These are phyloP conservation scores for Matsumurasca onukii DNA, from an alignment of 1,140 invertebrate species.

Conservation along the genomic window DNA sequence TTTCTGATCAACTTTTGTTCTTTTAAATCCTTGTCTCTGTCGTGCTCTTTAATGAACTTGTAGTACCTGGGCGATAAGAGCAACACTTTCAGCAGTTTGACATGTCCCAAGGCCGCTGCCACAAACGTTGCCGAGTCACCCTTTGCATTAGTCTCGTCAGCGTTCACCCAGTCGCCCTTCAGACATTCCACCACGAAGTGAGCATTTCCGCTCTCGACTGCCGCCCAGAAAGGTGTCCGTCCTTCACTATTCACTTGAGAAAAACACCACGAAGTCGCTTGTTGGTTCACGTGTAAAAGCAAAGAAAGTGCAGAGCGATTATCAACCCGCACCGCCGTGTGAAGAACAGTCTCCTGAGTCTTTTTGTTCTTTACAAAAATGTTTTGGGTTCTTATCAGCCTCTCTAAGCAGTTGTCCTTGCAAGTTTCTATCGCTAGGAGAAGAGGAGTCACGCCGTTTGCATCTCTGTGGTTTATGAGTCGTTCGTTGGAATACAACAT, in stretches of 20 bases:
- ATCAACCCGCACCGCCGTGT: neutral
- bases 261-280: neutral
- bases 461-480: neutral
- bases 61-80: slow-evolving; percentile 9
- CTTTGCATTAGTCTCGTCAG: neutral
- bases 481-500: neutral
- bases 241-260: neutral
- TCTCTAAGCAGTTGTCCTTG: neutral
- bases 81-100: slow-evolving; percentile 4
- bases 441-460: neutral
- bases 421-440: neutral
- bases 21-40: neutral
- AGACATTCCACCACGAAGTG: neutral
- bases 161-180: neutral
- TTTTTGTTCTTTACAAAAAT: neutral
- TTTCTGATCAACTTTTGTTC: neutral
- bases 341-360: slow-evolving; percentile 5
- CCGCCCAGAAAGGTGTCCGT: slow-evolving; percentile 13
- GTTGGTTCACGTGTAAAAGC: neutral
- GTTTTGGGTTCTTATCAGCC: neutral
- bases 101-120: neutral
- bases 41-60: neutral
- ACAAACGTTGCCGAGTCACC: slow-evolving; percentile 12
- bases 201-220: slow-evolving; percentile 1
- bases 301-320: neutral